Percentiles rank a stretch among this genome's conserved stretches.
These are phyloP conservation scores for Selene dorsalis DNA, from an alignment of 2,797 vertebrate species.

Conservation along the genomic window DNA sequence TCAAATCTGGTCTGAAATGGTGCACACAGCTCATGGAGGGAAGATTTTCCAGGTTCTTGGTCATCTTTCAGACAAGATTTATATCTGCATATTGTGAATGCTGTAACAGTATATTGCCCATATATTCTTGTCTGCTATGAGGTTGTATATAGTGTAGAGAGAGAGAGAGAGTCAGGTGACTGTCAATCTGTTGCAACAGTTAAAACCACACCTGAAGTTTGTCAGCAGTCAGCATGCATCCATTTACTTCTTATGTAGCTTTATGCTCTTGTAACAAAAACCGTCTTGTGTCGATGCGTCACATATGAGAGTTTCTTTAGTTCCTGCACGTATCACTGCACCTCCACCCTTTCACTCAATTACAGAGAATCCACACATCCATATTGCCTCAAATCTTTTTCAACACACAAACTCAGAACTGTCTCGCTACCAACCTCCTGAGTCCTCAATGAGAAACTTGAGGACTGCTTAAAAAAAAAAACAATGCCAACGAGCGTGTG, in stretches of 20 bases:
- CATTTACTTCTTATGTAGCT: neutral
- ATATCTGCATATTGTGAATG: neutral
- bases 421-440: slow-evolving; percentile 25
- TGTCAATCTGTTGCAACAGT: no score
- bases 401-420: slow-evolving; percentile 14
- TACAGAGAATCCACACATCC: slow-evolving; percentile 31
- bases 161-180: neutral
- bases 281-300: neutral
- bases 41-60: slow-evolving; percentile 12
- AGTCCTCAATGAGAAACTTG: slow-evolving; percentile 37
- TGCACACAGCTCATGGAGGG: slow-evolving; percentile 9
- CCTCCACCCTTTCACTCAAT: slow-evolving; percentile 40
- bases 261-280: neutral
- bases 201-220: slow-evolving; percentile 9
- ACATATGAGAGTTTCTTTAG: slow-evolving; percentile 19
- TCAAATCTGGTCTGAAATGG: slow-evolving; percentile 24
- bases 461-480: slow-evolving; percentile 18
- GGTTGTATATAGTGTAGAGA: neutral
- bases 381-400: neutral
- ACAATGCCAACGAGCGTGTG: slow-evolving; percentile 1
- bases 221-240: neutral
- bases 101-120: neutral
- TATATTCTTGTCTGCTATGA: neutral
- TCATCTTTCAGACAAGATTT: slow-evolving; percentile 2
- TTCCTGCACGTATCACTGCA: slow-evolving; percentile 47